phyloP scores from a whole-genome alignment of 2,113 vertebrate genomes.

The Muntiacus reevesi region DNA sequence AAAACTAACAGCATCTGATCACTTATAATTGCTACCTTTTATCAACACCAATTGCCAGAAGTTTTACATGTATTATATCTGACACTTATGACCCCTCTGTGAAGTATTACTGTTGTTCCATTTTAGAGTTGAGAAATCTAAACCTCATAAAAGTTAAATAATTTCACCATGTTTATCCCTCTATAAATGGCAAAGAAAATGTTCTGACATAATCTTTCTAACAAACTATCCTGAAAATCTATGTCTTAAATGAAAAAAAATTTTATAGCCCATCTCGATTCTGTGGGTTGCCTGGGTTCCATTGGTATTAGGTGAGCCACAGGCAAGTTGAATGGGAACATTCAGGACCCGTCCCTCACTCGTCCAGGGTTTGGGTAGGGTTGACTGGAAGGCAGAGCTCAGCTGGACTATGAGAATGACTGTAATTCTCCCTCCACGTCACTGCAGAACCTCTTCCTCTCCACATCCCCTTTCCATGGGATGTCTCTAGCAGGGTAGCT shows the following conservation, averaged over 20 bases:
- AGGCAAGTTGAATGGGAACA: not conserved
- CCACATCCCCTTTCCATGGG: not conserved
- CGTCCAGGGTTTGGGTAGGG: not conserved
- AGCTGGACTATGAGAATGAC: not conserved
- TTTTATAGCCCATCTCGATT: not conserved
- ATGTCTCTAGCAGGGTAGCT: not conserved
- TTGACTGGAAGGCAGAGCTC: not conserved
- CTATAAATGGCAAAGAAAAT: not conserved
- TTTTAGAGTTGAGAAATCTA: not conserved
- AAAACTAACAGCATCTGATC: slow-evolving; percentile 14
- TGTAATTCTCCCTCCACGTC: not conserved
- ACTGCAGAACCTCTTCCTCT: not conserved
- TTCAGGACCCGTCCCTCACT: not conserved
- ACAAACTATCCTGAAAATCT: not conserved
- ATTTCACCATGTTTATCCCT: not conserved
- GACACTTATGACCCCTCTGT: not conserved
- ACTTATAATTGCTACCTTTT: not conserved
- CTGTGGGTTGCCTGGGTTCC: not conserved
- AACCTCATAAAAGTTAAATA: not conserved
- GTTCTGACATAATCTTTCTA: not conserved
- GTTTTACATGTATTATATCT: not conserved
- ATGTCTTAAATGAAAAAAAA: not conserved
- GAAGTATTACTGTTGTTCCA: not conserved
- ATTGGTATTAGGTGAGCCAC: not conserved
- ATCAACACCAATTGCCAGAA: not conserved